Evolutionary conservation across 2,797 vertebrate genomes (phyloP).

Genomic region (Sorex maritimensis): DNA sequence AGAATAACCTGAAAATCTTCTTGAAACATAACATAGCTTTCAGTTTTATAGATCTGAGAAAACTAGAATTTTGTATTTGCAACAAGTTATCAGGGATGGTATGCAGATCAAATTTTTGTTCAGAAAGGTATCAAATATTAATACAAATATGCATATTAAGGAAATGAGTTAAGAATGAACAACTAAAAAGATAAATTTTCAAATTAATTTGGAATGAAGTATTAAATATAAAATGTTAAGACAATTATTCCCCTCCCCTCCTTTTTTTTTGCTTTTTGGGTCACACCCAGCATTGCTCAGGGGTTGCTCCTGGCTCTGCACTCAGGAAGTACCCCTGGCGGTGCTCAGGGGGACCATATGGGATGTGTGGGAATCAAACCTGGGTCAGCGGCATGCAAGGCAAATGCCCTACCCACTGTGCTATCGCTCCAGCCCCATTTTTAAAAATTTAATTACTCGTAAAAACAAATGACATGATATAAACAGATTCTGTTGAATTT

Average conservation of each 20-base stretch:
- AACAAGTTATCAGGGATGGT: constrained; percentile 35
- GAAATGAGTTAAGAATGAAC: constrained; percentile 30
- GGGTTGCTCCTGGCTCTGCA: no score
- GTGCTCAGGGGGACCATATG: no score
- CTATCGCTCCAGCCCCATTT: no score
- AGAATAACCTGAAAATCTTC: constrained; percentile 50
- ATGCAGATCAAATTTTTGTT: constrained; percentile 14
- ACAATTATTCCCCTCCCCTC: neutral
- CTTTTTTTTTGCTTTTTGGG: no score
- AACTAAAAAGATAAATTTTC: constrained; percentile 68
- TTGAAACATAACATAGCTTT: constrained; percentile 37
- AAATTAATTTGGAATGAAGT: constrained; percentile 14
- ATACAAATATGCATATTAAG: constrained; percentile 30
- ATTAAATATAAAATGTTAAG: constrained; percentile 50
- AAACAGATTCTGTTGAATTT: constrained; percentile 49
- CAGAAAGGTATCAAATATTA: constrained; percentile 51
- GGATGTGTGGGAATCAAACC: no score
- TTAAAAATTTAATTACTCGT: neutral
- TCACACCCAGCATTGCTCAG: no score
- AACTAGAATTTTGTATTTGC: constrained; percentile 36
- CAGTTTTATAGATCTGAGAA: constrained; percentile 13
- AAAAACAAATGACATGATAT: constrained; percentile 54
- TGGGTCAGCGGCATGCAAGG: no score
- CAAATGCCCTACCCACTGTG: no score
- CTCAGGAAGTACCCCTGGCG: no score